Evolutionary conservation across 2,797 vertebrate species (phyloP).

Genomic region (Neosalanx taihuensis): DNA sequence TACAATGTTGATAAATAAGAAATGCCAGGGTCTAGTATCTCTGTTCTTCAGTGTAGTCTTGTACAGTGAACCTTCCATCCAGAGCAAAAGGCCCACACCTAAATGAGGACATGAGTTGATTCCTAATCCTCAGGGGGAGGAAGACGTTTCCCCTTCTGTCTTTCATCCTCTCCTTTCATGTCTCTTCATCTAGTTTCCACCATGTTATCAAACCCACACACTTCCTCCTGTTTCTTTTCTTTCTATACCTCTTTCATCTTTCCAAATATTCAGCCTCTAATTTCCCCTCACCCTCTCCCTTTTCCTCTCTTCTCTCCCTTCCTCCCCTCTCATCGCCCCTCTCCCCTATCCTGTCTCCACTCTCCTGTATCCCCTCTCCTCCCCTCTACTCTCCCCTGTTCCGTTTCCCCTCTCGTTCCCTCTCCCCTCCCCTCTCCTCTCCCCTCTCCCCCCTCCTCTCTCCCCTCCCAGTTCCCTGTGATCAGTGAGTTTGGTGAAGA

Average conservation of each 20-base stretch:
- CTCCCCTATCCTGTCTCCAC: neutral
- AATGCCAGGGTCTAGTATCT: no score
- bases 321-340: neutral
- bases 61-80: no score
- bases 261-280: neutral
- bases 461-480: conserved; percentile 73
- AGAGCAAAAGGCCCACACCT: no score
- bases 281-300: neutral
- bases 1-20: no score
- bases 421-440: neutral
- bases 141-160: neutral
- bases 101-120: no score
- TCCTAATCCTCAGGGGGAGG: no score
- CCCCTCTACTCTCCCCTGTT: neutral
- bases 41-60: no score
- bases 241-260: neutral
- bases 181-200: neutral
- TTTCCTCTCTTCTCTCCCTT: neutral
- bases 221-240: neutral
- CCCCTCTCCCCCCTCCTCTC: neutral
- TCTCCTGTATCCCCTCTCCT: no score
- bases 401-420: neutral
- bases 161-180: conserved; percentile 4
- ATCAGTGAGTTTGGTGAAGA: conserved; percentile 81
- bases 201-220: neutral